phyloP scores from a whole-genome alignment of 2,113 vertebrate species.

The Brachirus orientalis region DNA sequence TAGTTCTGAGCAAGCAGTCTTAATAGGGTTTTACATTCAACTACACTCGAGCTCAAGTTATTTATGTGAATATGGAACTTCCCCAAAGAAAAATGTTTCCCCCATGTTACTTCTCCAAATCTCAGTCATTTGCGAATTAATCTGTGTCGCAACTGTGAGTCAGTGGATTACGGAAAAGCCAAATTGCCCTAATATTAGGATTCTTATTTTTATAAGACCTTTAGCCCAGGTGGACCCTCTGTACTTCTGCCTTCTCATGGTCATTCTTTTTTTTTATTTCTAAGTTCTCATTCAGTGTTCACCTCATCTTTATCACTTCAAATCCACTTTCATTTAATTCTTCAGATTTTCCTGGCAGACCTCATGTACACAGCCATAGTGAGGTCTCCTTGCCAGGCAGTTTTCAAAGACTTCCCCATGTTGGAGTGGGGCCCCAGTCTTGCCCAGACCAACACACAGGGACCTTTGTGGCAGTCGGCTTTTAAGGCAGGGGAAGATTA shows the following conservation, averaged over 20 bases:
- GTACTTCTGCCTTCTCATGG: background rate
- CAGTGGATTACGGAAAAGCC: slow-evolving; percentile 10
- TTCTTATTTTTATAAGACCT: background rate
- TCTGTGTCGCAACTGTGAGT: slow-evolving; percentile 24
- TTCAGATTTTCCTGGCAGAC: slow-evolving; percentile 66
- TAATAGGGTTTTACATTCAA: slow-evolving; percentile 14
- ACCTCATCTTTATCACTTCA: slow-evolving; percentile 25
- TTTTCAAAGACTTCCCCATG: slow-evolving; percentile 80
- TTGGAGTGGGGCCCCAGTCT: slow-evolving; percentile 68
- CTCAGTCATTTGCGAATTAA: slow-evolving; percentile 24
- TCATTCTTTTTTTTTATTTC: slow-evolving; percentile 21
- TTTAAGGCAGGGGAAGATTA: slow-evolving; percentile 59
- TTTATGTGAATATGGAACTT: slow-evolving; percentile 9
- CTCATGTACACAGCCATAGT: slow-evolving; percentile 46
- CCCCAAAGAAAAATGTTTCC: slow-evolving; percentile 10
- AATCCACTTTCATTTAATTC: slow-evolving; percentile 55
- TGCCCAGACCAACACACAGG: slow-evolving; percentile 72
- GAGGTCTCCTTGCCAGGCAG: slow-evolving; percentile 61
- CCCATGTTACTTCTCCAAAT: slow-evolving; percentile 9
- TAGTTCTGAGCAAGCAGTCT: slow-evolving; percentile 5
- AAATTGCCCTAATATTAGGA: background rate
- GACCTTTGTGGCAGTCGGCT: slow-evolving; percentile 75
- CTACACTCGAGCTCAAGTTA: background rate
- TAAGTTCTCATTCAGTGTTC: slow-evolving; percentile 15
- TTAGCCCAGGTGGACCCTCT: background rate